Conservation (phyloP, 2,888 invertebrate species). For the Orgyia antiqua region DNA sequence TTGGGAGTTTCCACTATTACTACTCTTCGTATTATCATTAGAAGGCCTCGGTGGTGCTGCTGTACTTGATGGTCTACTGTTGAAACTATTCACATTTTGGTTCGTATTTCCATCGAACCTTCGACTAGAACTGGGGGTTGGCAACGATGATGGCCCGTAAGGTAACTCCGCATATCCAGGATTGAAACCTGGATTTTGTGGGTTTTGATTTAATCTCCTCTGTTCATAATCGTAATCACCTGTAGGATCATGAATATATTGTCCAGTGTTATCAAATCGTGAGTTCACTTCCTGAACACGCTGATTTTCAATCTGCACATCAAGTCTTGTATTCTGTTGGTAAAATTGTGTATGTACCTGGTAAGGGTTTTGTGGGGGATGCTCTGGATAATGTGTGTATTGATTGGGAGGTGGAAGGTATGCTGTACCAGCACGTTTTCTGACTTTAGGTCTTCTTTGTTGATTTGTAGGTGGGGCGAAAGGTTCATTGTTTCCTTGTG, state of each 20-base stretch:
- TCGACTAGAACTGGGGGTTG: conserved; percentile 59
- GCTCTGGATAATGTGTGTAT: conserved; percentile 58
- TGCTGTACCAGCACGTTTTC: conserved; percentile 66
- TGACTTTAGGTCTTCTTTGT: conserved; percentile 50
- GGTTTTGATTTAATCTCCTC: conserved; percentile 46
- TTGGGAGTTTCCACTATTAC: conserved; percentile 51
- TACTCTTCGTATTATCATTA: conserved; percentile 62
- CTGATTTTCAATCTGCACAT: conserved; percentile 59
- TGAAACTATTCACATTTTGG: conserved; percentile 59
- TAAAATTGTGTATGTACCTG: conserved; percentile 53
- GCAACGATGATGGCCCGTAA: conserved; percentile 50
- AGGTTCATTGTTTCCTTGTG: conserved; percentile 36
- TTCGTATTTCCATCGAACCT: conserved; percentile 53
- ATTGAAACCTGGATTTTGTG: conserved; percentile 42
- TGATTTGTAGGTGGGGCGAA: conserved; percentile 50
- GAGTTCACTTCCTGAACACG: conserved; percentile 56
- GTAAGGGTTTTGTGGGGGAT: conserved; percentile 60
- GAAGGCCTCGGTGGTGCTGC: conserved; percentile 36
- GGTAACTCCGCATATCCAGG: conserved; percentile 59
- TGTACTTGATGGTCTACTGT: conserved; percentile 45
- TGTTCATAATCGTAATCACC: conserved; percentile 72
- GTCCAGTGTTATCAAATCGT: conserved; percentile 61
- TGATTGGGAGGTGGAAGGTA: conserved; percentile 68
- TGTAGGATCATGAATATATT: conserved; percentile 64
- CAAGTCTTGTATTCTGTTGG: conserved; percentile 60